phyloP scores from a whole-genome alignment of 1,140 invertebrate species.

The Bilobella aurantiaca region DNA sequence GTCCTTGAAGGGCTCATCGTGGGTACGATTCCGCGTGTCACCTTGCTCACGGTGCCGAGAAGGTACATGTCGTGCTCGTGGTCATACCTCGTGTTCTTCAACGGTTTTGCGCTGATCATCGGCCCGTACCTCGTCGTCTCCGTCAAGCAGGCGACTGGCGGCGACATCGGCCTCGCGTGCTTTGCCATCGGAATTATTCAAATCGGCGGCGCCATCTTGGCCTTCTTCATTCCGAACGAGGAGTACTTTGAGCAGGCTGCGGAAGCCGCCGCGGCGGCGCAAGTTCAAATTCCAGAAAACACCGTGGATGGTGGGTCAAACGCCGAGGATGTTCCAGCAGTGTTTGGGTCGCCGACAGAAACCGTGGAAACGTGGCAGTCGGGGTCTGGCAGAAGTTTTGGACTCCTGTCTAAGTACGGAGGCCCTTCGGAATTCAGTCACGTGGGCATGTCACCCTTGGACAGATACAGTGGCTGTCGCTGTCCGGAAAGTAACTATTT shows the following conservation, averaged over 20 bases:
- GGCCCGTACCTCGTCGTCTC: slow-evolving; percentile 4
- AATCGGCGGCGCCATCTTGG: slow-evolving; percentile 11
- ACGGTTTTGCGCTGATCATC: slow-evolving; percentile 1
- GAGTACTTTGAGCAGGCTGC: not conserved
- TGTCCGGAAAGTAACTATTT: too few species aligned
- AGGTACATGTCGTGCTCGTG: not conserved
- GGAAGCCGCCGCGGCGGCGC: not conserved
- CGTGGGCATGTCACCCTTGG: too few species aligned
- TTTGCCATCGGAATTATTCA: slow-evolving; percentile 10
- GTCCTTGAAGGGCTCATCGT: slow-evolving; percentile 2
- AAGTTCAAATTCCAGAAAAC: not conserved
- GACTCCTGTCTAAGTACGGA: too few species aligned
- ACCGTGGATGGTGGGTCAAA: too few species aligned
- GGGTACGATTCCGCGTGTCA: slow-evolving; percentile 3
- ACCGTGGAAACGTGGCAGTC: too few species aligned
- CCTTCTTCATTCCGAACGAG: slow-evolving; percentile 17
- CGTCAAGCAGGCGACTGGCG: not conserved
- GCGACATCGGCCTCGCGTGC: not conserved
- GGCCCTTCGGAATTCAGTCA: too few species aligned
- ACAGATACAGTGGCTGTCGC: too few species aligned
- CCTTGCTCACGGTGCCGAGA: slow-evolving; percentile 2
- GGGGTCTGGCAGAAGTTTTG: too few species aligned
- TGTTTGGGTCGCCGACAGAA: too few species aligned
- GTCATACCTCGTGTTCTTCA: not conserved
- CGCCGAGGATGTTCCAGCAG: too few species aligned